phyloP scores from a whole-genome alignment of 2,888 invertebrate species.

The Petrophora chlorosata region DNA sequence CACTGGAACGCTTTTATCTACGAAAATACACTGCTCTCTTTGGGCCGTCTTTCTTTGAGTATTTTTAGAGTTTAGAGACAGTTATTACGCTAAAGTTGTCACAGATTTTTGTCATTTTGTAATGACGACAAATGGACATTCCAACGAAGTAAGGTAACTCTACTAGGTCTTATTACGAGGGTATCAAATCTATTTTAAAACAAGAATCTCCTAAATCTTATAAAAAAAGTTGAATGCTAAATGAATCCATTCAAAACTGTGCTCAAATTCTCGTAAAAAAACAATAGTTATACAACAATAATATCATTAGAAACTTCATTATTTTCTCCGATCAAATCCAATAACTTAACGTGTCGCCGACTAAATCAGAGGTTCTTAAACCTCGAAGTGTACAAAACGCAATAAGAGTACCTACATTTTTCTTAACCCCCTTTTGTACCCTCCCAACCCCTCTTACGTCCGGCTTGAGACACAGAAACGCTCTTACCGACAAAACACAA shows the following conservation, averaged over 20 bases:
- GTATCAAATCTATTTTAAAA: too few relatives aligned
- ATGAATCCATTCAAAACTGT: too few relatives aligned
- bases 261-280: background rate
- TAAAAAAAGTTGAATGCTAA: too few relatives aligned
- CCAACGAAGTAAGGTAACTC: too few relatives aligned
- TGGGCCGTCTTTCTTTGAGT: background rate
- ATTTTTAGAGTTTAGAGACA: background rate
- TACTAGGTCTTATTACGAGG: too few relatives aligned
- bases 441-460: conserved; percentile 24
- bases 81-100: too few relatives aligned
- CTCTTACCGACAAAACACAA: conserved; percentile 57
- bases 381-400: conserved; percentile 28
- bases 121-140: too few relatives aligned
- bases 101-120: too few relatives aligned
- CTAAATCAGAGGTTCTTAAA: conserved; percentile 19
- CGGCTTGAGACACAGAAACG: conserved; percentile 56
- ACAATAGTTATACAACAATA: background rate
- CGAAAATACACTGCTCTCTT: conserved; percentile 3
- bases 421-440: conserved; percentile 8
- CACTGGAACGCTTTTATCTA: conserved; percentile 26
- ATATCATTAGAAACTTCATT: conserved; percentile 4
- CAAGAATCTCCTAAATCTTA: too few relatives aligned
- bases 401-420: conserved; percentile 39
- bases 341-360: conserved; percentile 46
- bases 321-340: conserved; percentile 34